A percentile compares a stretch with the other conserved stretches of the same genome.
These are phyloP conservation scores for Oenanthe melanoleuca DNA, from an alignment of 2,113 vertebrate species.

Conservation along the genomic window DNA sequence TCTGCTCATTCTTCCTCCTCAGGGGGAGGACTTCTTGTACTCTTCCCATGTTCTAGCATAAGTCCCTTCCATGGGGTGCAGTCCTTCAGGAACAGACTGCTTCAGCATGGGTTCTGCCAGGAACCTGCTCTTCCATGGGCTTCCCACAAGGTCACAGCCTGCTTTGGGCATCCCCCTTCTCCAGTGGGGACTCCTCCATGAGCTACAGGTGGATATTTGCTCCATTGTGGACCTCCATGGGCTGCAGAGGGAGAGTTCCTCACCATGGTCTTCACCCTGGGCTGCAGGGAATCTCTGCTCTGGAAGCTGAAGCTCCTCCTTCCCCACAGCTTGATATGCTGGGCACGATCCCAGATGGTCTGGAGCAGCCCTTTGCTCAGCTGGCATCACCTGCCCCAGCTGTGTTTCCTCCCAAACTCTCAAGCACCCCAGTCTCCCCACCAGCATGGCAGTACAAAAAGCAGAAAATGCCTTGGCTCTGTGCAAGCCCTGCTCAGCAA, in stretches of 20 bases:
- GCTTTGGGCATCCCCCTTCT: not conserved
- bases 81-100: not conserved
- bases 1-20: not conserved
- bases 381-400: not conserved
- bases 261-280: fast-evolving
- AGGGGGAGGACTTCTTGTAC: not conserved
- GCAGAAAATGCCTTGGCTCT: not conserved
- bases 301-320: not conserved
- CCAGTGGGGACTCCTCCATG: no score
- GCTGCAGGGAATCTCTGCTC: not conserved
- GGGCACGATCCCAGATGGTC: not conserved
- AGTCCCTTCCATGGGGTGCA: not conserved
- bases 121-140: not conserved
- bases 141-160: not conserved
- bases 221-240: not conserved
- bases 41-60: not conserved
- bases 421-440: no score
- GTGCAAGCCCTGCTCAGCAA: not conserved
- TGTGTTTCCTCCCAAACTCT: not conserved
- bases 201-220: not conserved
- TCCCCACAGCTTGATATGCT: not conserved
- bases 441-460: fast-evolving
- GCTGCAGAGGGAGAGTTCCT: not conserved
- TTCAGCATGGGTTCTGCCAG: not conserved
- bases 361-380: not conserved